Base-by-base conservation (phyloP, 2,888 invertebrate genomes). In the Ophraella communa region DNA sequence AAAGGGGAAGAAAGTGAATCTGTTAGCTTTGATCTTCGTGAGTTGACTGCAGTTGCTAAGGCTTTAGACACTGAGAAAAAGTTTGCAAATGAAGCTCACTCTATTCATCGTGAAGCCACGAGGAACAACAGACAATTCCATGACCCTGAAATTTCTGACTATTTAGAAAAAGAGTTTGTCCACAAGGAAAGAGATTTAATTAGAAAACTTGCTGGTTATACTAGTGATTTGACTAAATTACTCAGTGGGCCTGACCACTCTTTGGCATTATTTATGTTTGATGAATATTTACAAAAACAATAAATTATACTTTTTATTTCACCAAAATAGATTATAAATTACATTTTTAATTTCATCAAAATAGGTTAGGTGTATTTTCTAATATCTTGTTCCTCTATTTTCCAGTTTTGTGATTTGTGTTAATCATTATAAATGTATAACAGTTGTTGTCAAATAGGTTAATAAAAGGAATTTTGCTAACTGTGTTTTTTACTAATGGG, bases 41-140 rank as follows among this genome's bases (percentile, higher is more conserved):
- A 94, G 81, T 72, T 93, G 57, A 86, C 88, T 72, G 88, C 92
- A 20, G 81, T 94, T 64, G 91, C 91, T 1, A 87, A 87, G 70
- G 92, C 92, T 1, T 83, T 94, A 70, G 93, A 93, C 77, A 88
- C 86, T 1, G 88, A 92, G 82, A 94, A 93, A 82, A 84, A 86
- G 69, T 81, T 93, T 70, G 90, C 91, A 0, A 82, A 84, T 3
- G 85, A 88, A 62, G 91, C 91, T 1, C 85, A 89, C 78, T 82
- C 83, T 71, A 87, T 93, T 69, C 93, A 93, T 80, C 82, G 83
- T 7, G 85, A 87, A 64, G 87, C 89, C 17, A 86, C 87, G 3
- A 84, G 85, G 74, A 84, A 83, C 69, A 85, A 84, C 74, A 82
- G 84, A 60, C 84, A 83, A 64, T 78, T 84, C 65, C 88, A 90